Percentiles rank a stretch among this genome's conserved stretches.
Evolutionary conservation across 2,797 vertebrate species (phyloP).

Genomic region (Lepilemur septentrionalis): DNA sequence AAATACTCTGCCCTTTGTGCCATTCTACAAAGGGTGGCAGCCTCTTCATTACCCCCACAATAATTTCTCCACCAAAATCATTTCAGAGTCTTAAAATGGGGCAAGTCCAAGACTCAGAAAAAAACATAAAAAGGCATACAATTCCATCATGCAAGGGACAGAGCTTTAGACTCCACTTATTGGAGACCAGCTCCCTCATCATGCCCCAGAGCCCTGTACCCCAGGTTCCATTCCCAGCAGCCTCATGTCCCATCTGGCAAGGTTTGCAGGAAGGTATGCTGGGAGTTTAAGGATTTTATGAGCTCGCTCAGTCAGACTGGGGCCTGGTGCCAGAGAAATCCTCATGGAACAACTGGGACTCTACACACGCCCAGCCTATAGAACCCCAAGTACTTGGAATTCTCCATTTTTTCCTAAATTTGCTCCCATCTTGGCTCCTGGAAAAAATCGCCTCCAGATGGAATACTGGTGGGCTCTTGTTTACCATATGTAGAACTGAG

Average conservation of each 20-base stretch:
- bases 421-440: background rate
- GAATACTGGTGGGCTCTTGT: background rate
- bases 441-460: background rate
- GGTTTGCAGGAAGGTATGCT: conserved; percentile 45
- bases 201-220: background rate
- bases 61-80: conserved; percentile 13
- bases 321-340: background rate
- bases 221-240: conserved; percentile 48
- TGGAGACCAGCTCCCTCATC: conserved; percentile 11
- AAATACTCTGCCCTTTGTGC: background rate
- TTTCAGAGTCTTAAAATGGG: background rate
- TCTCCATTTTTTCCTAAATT: background rate
- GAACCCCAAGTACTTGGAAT: background rate
- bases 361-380: background rate
- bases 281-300: conserved; percentile 54
- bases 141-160: background rate
- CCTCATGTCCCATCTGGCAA: conserved; percentile 35
- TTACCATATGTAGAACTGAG: background rate
- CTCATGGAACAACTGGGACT: background rate
- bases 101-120: background rate
- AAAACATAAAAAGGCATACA: background rate
- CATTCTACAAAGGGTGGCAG: background rate
- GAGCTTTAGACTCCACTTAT: background rate
- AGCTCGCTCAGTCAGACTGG: conserved; percentile 40
- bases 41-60: background rate